Conservation (phyloP, 1,140 invertebrate species). For the Drosophila lini region DNA sequence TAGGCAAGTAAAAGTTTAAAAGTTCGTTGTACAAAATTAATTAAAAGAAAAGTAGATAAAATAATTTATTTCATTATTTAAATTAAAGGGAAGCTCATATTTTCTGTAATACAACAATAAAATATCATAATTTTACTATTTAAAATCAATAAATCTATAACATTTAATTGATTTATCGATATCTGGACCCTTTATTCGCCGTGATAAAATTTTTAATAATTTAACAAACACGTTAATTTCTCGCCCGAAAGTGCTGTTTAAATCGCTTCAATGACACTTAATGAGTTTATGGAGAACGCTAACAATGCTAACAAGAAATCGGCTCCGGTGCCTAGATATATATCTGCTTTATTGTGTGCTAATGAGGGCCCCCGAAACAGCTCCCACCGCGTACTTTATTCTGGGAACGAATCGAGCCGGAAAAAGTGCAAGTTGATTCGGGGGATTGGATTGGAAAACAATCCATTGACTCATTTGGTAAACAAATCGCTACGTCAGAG, state of each 20-base stretch:
- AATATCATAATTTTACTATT: neutral
- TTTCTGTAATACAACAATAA: neutral
- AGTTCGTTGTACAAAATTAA: too few species aligned
- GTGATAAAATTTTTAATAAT: slow-evolving; percentile 28
- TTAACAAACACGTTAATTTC: slow-evolving; percentile 44
- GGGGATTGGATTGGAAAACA: slow-evolving; percentile 26
- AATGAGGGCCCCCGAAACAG: slow-evolving; percentile 57
- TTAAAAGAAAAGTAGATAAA: too few species aligned
- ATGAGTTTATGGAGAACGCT: slow-evolving; percentile 59
- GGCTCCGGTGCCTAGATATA: slow-evolving; percentile 31
- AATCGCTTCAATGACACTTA: slow-evolving; percentile 45
- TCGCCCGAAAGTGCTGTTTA: slow-evolving; percentile 31
- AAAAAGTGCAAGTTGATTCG: slow-evolving; percentile 60
- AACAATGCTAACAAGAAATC: slow-evolving; percentile 57
- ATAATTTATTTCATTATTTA: too few species aligned
- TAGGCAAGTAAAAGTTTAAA: neutral
- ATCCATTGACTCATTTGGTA: slow-evolving; percentile 57
- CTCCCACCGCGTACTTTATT: slow-evolving; percentile 54
- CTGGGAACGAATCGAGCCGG: slow-evolving; percentile 21
- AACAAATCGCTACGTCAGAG: slow-evolving; percentile 58
- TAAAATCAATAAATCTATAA: slow-evolving; percentile 10
- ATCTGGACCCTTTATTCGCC: neutral
- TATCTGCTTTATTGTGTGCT: slow-evolving; percentile 72
- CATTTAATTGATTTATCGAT: neutral
- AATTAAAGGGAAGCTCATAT: too few species aligned